Base-by-base conservation (phyloP, 2,797 vertebrate species). In the Chelon auratus region DNA sequence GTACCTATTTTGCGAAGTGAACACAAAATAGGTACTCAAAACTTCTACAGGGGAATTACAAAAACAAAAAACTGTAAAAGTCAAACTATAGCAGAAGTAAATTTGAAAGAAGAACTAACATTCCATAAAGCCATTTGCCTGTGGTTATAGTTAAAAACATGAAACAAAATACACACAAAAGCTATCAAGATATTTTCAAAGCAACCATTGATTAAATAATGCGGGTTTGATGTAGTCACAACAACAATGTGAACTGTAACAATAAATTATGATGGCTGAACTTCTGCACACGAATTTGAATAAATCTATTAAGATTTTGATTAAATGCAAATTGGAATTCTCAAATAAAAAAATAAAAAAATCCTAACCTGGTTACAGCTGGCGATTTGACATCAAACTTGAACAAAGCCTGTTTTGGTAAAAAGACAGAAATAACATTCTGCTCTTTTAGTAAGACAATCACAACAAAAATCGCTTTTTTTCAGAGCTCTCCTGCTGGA, bases 101-200 rank as follows among this genome's bases (percentile, higher is more conserved):
- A 69, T 59, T 68, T 15, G 52, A 77, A 78, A 72, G 30, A 57
- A 57, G 9, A 70, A 72, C 62, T 55, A 3, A 61, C 87, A 92
- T 87, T 87, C 87, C 83, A 83, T 64, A 53, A 63, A 84, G 62
- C 60, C 12, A 52, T 74, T 69, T 75, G 76, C 77, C 7, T 43
- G 90, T 90, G 90, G 87, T 90, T 76, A 43, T 76, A 43, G n/a
- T 40, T 68, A 48, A 65, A 74, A 62, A 65, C 45, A 70, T 3
- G 2, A 43, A 65, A 36, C 6, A 22, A 53, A 80, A 55, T 72
- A 80, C 86, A 92, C 90, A 88, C 22, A 22, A 22, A 22, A 90
- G 89, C 81, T 65, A 24, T 4, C 59, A 10, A 36, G 54, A 58
- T 47, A 56, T 22, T 71, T 39, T n/a, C 4, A 22, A 63, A 50